Percentiles rank a stretch among this genome's conserved stretches.
Evolutionary conservation across 2,113 vertebrate genomes (phyloP).

Genomic region (Brienomyrus brachyistius): DNA sequence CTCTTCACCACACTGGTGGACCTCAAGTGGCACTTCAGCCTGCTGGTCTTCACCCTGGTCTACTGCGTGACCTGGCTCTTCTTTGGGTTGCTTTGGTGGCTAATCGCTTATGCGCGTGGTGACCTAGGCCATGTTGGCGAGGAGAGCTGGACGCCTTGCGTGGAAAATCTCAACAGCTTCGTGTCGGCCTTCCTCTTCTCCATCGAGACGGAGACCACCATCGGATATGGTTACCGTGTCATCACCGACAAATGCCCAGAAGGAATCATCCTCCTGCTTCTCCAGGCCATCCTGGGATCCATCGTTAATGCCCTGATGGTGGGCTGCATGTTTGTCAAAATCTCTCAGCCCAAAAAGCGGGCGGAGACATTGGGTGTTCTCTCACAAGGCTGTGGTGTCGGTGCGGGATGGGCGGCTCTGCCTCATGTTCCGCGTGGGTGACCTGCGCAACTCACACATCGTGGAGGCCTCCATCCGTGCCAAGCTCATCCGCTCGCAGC

Average conservation of each 20-base stretch:
- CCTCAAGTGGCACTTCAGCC: constrained; percentile 77
- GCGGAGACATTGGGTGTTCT: constrained; percentile 79
- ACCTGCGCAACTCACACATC: constrained; percentile 78
- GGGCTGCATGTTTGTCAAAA: constrained; percentile 85
- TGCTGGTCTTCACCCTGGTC: constrained; percentile 76
- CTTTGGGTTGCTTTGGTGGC: constrained; percentile 83
- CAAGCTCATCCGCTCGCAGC: constrained; percentile 80
- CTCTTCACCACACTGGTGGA: constrained; percentile 81
- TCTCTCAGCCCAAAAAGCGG: constrained; percentile 79
- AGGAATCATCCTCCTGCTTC: constrained; percentile 71
- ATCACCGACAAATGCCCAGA: constrained; percentile 79
- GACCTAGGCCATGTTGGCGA: constrained; percentile 75
- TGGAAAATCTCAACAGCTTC: constrained; percentile 79
- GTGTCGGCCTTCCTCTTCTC: constrained; percentile 80
- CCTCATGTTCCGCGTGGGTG: constrained; percentile 80
- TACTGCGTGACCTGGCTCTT: constrained; percentile 80
- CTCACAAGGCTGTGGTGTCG: constrained; percentile 75
- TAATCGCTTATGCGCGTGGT: constrained; percentile 73
- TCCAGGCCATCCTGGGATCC: constrained; percentile 81
- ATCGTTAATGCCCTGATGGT: constrained; percentile 86
- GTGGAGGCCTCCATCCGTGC: constrained; percentile 80
- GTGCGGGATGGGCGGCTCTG: constrained; percentile 71
- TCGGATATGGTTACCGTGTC: constrained; percentile 76
- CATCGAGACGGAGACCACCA: constrained; percentile 79
- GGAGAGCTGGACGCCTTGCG: constrained; percentile 71